A percentile compares a stretch with the other conserved stretches of the same genome.
Conservation (phyloP, 2,888 invertebrate species). For the Lepidonotus clava region DNA sequence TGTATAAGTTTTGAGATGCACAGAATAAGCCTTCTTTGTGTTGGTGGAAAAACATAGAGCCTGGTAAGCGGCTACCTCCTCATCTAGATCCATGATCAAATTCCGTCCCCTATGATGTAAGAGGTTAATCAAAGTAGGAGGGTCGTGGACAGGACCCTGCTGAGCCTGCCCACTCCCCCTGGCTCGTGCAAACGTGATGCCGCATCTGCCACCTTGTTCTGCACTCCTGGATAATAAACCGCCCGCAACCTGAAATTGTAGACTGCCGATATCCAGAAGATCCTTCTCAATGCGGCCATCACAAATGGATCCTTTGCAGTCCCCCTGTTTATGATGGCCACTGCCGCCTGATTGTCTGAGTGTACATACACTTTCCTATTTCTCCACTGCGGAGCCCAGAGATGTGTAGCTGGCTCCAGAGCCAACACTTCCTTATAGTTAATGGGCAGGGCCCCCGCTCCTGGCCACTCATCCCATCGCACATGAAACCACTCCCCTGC, state of each 20-base stretch:
- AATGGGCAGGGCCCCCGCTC: too few species aligned
- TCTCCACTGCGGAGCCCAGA: not conserved
- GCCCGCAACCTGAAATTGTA: not conserved
- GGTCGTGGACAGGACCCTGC: too few species aligned
- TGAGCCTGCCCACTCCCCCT: too few species aligned
- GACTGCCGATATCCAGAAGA: not conserved
- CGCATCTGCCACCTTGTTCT: not conserved
- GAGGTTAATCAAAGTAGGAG: too few species aligned
- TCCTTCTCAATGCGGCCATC: not conserved
- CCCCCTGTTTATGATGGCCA: constrained; percentile 4
- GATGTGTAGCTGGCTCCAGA: not conserved
- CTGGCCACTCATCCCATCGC: not conserved
- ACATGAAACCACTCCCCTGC: not conserved
- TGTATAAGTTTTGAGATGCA: not conserved
- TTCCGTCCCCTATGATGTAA: too few species aligned
- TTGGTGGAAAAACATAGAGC: not conserved
- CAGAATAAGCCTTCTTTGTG: constrained; percentile 17
- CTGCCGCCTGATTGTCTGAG: not conserved
- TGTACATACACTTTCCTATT: not conserved
- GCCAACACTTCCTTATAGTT: not conserved
- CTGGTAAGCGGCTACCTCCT: too few species aligned
- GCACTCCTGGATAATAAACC: not conserved
- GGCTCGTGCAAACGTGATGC: not conserved
- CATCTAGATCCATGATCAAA: too few species aligned
- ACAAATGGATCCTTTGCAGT: not conserved